A percentile compares a stretch with the other conserved stretches of the same genome.
Conservation (phyloP, 2,797 vertebrate genomes). For the Limosa lapponica region DNA sequence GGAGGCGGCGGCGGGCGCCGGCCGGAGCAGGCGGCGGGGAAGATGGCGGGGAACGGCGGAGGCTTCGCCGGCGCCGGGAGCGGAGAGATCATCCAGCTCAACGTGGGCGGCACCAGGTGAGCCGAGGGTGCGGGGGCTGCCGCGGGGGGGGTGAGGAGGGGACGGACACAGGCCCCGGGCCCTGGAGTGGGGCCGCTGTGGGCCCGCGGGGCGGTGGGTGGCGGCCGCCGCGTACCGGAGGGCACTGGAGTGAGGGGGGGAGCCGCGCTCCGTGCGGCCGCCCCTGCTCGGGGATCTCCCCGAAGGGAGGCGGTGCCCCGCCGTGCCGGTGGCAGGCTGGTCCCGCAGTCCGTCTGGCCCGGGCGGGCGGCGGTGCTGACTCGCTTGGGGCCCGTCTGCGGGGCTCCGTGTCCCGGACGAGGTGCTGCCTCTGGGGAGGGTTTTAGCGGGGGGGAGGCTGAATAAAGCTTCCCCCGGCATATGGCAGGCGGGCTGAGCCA, state of each 20-base stretch:
- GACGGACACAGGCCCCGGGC: background rate
- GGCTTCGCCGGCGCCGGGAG: slow-evolving; percentile 79
- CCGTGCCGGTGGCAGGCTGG: too few relatives aligned
- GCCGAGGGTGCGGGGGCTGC: background rate
- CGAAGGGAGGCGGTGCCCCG: background rate
- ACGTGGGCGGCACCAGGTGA: slow-evolving; percentile 95
- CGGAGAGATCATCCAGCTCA: slow-evolving; percentile 96
- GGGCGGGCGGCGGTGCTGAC: background rate
- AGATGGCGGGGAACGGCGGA: slow-evolving; percentile 88
- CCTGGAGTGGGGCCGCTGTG: background rate
- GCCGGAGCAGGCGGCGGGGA: slow-evolving; percentile 33
- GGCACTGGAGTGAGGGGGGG: background rate
- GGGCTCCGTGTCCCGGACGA: background rate
- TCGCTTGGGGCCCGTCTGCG: too few relatives aligned
- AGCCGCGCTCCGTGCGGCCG: background rate
- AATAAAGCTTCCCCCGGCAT: fast-evolving
- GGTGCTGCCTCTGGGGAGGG: background rate
- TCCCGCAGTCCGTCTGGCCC: background rate
- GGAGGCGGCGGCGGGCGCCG: background rate
- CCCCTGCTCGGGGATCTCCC: too few relatives aligned
- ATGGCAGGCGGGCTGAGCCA: fast-evolving
- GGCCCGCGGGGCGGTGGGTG: background rate
- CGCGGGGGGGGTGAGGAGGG: too few relatives aligned
- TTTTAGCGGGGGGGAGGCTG: too few relatives aligned
- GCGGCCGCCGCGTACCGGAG: background rate